Percentiles rank a stretch among this genome's conserved stretches.
Evolutionary conservation across 2,888 invertebrate species (phyloP).

Genomic region (Dysmachus trigonus): DNA sequence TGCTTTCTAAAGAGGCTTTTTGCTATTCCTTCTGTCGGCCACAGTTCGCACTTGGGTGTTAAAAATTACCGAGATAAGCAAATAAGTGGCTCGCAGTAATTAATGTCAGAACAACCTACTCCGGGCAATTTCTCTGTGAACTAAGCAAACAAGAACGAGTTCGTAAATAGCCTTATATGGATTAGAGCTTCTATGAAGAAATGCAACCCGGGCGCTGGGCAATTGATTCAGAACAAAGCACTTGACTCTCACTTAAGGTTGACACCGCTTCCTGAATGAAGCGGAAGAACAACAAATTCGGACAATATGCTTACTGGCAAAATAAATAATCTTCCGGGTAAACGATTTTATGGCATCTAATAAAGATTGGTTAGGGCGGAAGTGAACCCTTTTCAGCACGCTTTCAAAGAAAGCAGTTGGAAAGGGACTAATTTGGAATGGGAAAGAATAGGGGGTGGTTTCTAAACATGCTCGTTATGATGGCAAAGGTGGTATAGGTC

Average conservation of each 20-base stretch:
- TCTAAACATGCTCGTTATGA: constrained; percentile 32
- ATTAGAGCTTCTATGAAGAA: background rate
- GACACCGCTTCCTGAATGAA: constrained; percentile 10
- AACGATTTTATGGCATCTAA: background rate
- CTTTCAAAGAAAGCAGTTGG: background rate
- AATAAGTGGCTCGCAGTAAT: constrained; percentile 41
- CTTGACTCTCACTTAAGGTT: constrained; percentile 40
- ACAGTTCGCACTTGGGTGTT: background rate
- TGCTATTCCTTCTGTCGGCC: background rate
- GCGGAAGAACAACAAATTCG: constrained; percentile 13
- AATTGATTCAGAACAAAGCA: constrained; percentile 5
- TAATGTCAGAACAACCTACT: constrained; percentile 17
- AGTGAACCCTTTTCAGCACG: constrained; percentile 23
- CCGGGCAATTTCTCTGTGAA: background rate
- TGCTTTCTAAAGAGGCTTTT: constrained; percentile 36
- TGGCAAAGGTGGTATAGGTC: background rate
- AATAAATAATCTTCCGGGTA: constrained; percentile 42
- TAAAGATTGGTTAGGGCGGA: background rate
- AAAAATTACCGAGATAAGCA: constrained; percentile 37
- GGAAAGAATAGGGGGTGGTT: constrained; percentile 19
- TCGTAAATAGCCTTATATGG: background rate
- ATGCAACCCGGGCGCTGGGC: background rate
- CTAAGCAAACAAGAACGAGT: constrained; percentile 9
- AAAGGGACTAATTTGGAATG: background rate
- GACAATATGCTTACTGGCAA: constrained; percentile 26